Conservation (phyloP, 2,888 invertebrate genomes). For the Thyatira batis region DNA sequence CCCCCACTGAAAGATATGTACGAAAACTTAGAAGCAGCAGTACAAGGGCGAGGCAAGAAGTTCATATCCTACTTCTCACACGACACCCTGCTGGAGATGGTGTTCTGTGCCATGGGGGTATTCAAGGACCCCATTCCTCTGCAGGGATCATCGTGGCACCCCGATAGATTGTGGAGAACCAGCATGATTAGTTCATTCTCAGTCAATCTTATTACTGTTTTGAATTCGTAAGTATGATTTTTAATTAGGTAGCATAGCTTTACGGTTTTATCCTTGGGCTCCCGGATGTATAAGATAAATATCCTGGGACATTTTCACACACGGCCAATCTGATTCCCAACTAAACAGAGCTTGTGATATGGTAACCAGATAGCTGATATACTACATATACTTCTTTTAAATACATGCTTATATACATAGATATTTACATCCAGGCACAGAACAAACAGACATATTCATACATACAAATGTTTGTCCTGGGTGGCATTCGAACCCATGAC, state of each 20-base stretch:
- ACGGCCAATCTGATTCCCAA: no score
- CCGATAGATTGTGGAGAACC: slow-evolving; percentile 85
- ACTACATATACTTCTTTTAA: no score
- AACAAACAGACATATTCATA: no score
- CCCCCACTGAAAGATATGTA: slow-evolving; percentile 86
- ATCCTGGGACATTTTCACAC: no score
- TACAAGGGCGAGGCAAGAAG: slow-evolving; percentile 55
- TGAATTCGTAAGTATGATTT: slow-evolving; percentile 83
- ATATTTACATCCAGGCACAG: no score
- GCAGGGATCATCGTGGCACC: slow-evolving; percentile 80
- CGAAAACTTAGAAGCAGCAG: slow-evolving; percentile 66
- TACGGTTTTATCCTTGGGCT: no score
- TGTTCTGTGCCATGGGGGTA: slow-evolving; percentile 84
- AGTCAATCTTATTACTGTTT: slow-evolving; percentile 87
- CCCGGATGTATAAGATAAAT: no score
- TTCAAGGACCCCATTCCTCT: slow-evolving; percentile 82
- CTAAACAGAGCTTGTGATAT: no score
- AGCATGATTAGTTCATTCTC: slow-evolving; percentile 87
- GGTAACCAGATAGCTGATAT: no score
- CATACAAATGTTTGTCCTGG: no score
- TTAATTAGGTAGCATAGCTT: background rate
- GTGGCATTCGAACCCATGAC: no score
- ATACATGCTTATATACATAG: no score
- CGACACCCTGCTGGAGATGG: slow-evolving; percentile 84
- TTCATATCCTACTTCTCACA: slow-evolving; percentile 87